Evolutionary conservation across 1,140 invertebrate genomes (phyloP), one percentile per base, ranked within the genome.

Genomic region (Bombyx mandarina): DNA sequence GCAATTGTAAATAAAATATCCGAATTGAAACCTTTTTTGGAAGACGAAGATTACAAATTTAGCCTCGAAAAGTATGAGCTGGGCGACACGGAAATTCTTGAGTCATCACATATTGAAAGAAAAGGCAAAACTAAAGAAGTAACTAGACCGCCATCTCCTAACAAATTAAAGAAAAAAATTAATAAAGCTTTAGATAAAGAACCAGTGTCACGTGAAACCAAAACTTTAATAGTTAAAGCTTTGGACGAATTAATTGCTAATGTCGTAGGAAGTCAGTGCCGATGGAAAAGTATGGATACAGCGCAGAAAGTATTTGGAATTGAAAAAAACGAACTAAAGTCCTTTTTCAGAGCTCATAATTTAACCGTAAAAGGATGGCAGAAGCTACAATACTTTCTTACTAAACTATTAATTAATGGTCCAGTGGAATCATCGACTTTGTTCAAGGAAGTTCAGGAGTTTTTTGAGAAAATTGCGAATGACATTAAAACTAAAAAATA

Each of bases 21-120:
- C 7, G 61, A 73, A 57, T 52, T 83, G 42, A 63, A 70, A 60
- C 61, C 66, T 35, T 62, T 71, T 44, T 54, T 82, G 42, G 70
- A 80, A 66, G 77, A 82, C 42, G 43, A 65, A 35, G 67, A 78
- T 7, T 44, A 47, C 5, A 58, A 56, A 12, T 26, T 46, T 5
- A 54, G 63, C 4, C 35, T 22, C 7, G 58, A 70, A 10, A 68
- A 66, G 43, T 2, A 74, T 8, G 65, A 61, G 22, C 54, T 73
- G 43, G 52, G 71, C 35, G 71, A 68, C 7, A 62, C 64, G 18
- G 69, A 77, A 12, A 35, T 35, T 3, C 26, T 35, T 35, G 71
- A 82, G 54, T 80, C 77, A 2, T 75, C 69, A 42, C 77, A 79
- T 12, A 66, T 81, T 57, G 76, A 80, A 65, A 65, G 57, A 43